Conservation (phyloP, 1,140 invertebrate genomes). For the Ylistrum balloti region DNA sequence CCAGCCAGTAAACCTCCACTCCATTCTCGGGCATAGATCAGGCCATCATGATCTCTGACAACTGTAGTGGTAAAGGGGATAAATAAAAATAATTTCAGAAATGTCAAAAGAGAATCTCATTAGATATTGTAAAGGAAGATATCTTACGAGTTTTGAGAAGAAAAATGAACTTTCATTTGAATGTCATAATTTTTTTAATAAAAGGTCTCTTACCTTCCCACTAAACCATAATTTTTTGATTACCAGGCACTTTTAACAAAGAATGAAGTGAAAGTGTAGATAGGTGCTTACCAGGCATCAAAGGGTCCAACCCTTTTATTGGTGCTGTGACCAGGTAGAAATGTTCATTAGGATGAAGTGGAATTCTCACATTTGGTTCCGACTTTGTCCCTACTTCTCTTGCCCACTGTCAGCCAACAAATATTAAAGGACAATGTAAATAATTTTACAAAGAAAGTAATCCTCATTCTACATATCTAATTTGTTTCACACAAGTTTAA, state of each 20-base stretch:
- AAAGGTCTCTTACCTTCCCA: no score
- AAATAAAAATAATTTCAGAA: no score
- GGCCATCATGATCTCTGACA: slow-evolving; percentile 94
- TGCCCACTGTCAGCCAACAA: slow-evolving; percentile 84
- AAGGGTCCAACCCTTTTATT: slow-evolving; percentile 83
- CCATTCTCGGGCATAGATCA: slow-evolving; percentile 91
- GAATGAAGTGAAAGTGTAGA: no score
- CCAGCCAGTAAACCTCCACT: slow-evolving; percentile 89
- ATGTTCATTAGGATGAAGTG: slow-evolving; percentile 95
- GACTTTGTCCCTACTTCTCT: slow-evolving; percentile 91
- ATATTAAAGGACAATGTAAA: no score
- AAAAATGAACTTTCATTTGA: no score
- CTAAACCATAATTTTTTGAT: no score
- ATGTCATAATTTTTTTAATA: no score
- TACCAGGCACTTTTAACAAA: no score
- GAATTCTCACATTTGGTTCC: slow-evolving; percentile 93
- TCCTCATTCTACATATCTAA: no score
- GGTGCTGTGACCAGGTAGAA: slow-evolving; percentile 95
- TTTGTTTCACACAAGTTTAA: no score
- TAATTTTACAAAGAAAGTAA: neutral
- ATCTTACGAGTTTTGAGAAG: no score
- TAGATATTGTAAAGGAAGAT: neutral
- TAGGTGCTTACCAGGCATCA: slow-evolving; percentile 82
- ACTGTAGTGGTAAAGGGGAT: slow-evolving; percentile 84
- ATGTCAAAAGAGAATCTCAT: no score